phyloP scores from a whole-genome alignment of 2,113 vertebrate species.

The Castor canadensis region DNA sequence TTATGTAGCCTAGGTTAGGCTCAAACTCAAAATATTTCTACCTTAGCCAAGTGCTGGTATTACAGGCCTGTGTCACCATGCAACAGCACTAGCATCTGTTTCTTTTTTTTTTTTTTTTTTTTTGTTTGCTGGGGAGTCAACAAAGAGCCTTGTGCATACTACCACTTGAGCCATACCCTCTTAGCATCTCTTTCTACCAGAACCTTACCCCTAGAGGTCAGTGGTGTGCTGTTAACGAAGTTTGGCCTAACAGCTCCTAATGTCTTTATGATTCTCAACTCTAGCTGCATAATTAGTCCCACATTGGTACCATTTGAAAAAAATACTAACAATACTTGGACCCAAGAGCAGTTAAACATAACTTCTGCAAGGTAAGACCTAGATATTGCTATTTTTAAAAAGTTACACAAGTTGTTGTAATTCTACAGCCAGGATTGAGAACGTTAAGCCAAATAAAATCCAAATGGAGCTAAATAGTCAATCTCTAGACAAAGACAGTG shows the following conservation, averaged over 20 bases:
- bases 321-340: background rate
- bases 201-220: slow-evolving; percentile 29
- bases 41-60: background rate
- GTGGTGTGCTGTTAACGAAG: slow-evolving; percentile 3
- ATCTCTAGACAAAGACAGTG: background rate
- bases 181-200: too few relatives aligned
- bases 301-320: background rate
- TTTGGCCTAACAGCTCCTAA: background rate
- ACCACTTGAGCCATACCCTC: background rate
- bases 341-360: slow-evolving; percentile 12
- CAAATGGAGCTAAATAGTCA: background rate
- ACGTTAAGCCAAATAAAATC: slow-evolving; percentile 43
- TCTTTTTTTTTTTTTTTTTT: background rate
- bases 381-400: background rate
- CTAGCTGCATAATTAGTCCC: background rate
- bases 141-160: too few relatives aligned
- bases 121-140: too few relatives aligned
- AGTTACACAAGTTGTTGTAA: slow-evolving; percentile 8
- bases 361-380: background rate
- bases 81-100: background rate
- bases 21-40: background rate
- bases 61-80: background rate
- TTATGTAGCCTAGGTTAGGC: background rate
- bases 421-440: slow-evolving; percentile 26
- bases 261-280: background rate